These are phyloP conservation scores for Gymnopithys bicolor DNA, from an alignment of 2,797 vertebrate genomes.

Conservation along the genomic window DNA sequence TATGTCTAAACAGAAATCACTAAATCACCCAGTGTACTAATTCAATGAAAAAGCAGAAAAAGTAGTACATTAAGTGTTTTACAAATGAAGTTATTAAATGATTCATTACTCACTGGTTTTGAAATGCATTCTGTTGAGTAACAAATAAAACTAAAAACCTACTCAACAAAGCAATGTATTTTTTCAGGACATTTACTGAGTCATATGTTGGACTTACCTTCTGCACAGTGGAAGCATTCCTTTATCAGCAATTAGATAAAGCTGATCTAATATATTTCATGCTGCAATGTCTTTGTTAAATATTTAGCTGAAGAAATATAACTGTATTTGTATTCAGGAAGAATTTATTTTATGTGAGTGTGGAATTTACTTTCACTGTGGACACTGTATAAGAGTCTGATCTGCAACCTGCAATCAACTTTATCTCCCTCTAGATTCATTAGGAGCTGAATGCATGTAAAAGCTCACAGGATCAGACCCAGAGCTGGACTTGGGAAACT, in stretches of 20 bases:
- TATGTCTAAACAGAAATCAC: slow-evolving; percentile 24
- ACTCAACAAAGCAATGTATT: neutral
- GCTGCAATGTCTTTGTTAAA: neutral
- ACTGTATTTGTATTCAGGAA: neutral
- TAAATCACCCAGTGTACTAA: slow-evolving; percentile 8
- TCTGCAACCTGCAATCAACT: neutral
- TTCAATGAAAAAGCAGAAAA: slow-evolving; percentile 13
- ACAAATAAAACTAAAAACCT: neutral
- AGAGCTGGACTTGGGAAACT: neutral
- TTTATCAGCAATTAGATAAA: neutral
- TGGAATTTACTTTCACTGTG: neutral
- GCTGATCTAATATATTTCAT: neutral
- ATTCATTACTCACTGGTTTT: slow-evolving; percentile 16
- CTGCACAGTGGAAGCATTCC: neutral
- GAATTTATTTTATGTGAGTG: neutral
- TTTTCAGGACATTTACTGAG: neutral
- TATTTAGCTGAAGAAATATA: neutral
- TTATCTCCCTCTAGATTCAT: neutral
- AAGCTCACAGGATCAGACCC: neutral
- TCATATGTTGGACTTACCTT: neutral
- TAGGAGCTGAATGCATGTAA: neutral
- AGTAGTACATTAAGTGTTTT: neutral
- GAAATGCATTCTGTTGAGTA: slow-evolving; percentile 28
- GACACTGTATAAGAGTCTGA: neutral
- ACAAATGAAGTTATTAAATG: slow-evolving; percentile 31